A percentile compares a stretch with the other conserved stretches of the same genome.
Evolutionary conservation across 2,113 vertebrate genomes (phyloP).

Genomic region (Engraulis encrasicolus): DNA sequence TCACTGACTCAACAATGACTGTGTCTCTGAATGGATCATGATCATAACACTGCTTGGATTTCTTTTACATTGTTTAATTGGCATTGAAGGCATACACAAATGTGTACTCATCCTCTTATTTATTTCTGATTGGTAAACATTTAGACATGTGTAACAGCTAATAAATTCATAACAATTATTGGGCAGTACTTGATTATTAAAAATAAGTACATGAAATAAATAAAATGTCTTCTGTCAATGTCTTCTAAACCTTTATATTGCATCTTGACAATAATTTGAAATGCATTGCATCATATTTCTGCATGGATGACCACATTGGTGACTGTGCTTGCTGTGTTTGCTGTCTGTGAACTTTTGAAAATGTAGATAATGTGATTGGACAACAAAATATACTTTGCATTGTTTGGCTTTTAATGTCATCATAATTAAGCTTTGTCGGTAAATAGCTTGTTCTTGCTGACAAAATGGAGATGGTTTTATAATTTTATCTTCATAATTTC

Average conservation of each 20-base stretch:
- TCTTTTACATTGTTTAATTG: background rate
- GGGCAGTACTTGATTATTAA: background rate
- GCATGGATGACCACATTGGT: background rate
- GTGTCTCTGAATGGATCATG: background rate
- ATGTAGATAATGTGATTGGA: background rate
- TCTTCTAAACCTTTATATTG: background rate
- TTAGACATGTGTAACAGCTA: no score
- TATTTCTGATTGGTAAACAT: background rate
- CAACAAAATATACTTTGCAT: background rate
- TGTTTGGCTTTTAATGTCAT: background rate
- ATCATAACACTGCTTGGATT: conserved; percentile 11
- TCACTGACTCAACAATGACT: background rate
- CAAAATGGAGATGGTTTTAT: background rate
- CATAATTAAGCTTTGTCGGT: background rate
- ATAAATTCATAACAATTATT: background rate
- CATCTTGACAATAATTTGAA: background rate
- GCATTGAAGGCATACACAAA: background rate
- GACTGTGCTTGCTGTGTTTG: background rate
- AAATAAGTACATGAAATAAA: no score
- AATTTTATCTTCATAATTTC: background rate
- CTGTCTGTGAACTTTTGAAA: background rate
- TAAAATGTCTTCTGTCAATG: no score
- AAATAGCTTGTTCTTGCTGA: background rate
- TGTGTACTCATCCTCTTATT: background rate
- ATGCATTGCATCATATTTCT: background rate